Conservation (phyloP, 2,888 invertebrate genomes). For the Drosophila pseudotalamancana region DNA sequence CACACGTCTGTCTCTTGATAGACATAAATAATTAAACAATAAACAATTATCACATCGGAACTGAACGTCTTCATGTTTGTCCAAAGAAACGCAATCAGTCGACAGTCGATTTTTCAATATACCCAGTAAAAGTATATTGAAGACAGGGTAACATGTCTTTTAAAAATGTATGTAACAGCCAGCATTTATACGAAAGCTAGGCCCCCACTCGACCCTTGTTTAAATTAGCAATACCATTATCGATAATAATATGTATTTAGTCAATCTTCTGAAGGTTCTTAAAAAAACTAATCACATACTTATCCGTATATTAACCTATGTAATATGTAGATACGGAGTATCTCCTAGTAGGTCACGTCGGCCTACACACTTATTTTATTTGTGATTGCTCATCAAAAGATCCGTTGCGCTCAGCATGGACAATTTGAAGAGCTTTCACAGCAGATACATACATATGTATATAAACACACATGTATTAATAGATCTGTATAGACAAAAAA, state of each 20-base stretch:
- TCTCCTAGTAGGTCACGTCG: background rate
- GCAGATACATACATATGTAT: slow-evolving; percentile 2
- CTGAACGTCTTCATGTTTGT: background rate
- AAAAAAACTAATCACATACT: no score
- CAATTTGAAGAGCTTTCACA: slow-evolving; percentile 36
- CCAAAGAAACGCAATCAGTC: background rate
- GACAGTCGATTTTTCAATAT: background rate
- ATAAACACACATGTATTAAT: background rate
- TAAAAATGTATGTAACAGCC: no score
- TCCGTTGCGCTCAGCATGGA: slow-evolving; percentile 28
- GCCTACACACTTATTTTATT: background rate
- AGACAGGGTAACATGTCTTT: background rate
- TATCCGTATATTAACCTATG: no score
- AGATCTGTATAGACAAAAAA: background rate
- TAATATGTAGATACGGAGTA: background rate
- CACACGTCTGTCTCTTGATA: slow-evolving; percentile 4
- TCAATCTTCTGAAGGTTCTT: no score
- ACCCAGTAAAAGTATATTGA: background rate
- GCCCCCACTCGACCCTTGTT: no score
- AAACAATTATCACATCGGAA: slow-evolving; percentile 39
- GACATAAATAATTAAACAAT: slow-evolving; percentile 30
- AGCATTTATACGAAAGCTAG: no score
- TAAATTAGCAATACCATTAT: no score
- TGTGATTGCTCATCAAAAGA: slow-evolving; percentile 28
- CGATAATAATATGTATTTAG: no score